Base-by-base conservation (phyloP, 2,888 invertebrate species). In the Pinctada fucata region DNA sequence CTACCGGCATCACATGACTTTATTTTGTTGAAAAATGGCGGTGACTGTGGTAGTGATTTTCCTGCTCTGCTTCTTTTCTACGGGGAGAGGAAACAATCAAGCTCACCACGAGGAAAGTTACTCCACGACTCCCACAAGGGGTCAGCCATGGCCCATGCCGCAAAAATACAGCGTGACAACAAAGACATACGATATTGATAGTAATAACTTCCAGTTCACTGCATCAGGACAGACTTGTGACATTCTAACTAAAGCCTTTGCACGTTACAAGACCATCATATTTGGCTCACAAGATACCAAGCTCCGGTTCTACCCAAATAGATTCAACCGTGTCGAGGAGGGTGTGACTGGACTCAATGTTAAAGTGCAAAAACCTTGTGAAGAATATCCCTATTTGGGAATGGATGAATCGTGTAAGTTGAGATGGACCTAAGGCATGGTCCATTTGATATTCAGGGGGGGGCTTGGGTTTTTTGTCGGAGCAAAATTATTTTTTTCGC, bases 331-430 rank as follows among this genome's bases (percentile, higher is more conserved):
- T n/a, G 49, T 50, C 8, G 69, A 65, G 13, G 75, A 31, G 50
- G 31, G 63, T n/a, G 13, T 88, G 13, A 63, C 75, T 4, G 48
- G 91, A 16, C 88, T 96, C 13, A 89, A 93, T 13, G 93, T 97
- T 0, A 91, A 94, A 58, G 92, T 96, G 72, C 93, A 91, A 47
- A 91, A 93, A 4, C 92, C 94, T 0, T 97, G 97, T 90, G 95
- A 95, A 87, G 68, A 93, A 0, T 94, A 94, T 88, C 97, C 97
- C 0, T 92, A 94, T 81, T 92, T 95, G 58, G 92, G 94, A 71
- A 96, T 96, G 95, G 95, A 95, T 90, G 97, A 97, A 93, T 94
- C 94, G 85, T 97, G 97, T 96, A 83, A 83, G 89, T 79, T 49
- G 31, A 31, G 31, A 31, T 31, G 31, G 31, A 31, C 31, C 31